Evolutionary conservation across 1,140 invertebrate genomes (phyloP), one percentile per base, ranked within the genome.

Genomic region (Zaprionus camerounensis): DNA sequence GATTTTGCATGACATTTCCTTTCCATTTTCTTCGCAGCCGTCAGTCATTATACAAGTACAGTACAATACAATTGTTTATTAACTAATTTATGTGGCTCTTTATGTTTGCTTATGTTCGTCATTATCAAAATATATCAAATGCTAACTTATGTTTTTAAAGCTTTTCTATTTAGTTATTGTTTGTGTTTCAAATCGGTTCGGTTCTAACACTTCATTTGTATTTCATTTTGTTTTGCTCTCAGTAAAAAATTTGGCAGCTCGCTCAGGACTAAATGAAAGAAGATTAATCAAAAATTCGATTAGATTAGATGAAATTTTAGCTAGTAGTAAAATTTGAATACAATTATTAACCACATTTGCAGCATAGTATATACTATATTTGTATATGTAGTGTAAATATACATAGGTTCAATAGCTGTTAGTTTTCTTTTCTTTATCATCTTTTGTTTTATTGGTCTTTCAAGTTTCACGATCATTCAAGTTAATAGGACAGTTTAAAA

Each of bases 141-240:
- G 81, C 78, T 87, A 87, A 84, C 85, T 87, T 87, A 88, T 88
- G 58, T 81, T 36, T 84, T 87, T 87, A 87, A 87, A 87, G 84
- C 84, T 87, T 87, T 46, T 87, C 75, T 87, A 88, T 88, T 88
- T 87, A 88, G 84, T 88, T 87, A 79, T 81, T 88, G 85, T 80
- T 69, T 77, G 74, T 72, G 72, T 81, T 88, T 88, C 72, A 80
- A 82, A 69, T 86, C 58, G 79, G 63, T 83, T 38, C 51, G 57
- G 34, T 64, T 38, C 49, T 49, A 31, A 22, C 20, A 49, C n/a
- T 69, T 53, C 51, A 22, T 26, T 53, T 76, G 57, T 24, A 36
- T 41, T 55, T 36, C 41, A 38, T 70, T 66, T 22, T 31, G 46
- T 69, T 71, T 49, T 36, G 51, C 56, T 75, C 62, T 59, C 66